These are phyloP conservation scores for Drosophila suboccidentalis DNA, from an alignment of 2,888 invertebrate genomes.

Conservation along the genomic window DNA sequence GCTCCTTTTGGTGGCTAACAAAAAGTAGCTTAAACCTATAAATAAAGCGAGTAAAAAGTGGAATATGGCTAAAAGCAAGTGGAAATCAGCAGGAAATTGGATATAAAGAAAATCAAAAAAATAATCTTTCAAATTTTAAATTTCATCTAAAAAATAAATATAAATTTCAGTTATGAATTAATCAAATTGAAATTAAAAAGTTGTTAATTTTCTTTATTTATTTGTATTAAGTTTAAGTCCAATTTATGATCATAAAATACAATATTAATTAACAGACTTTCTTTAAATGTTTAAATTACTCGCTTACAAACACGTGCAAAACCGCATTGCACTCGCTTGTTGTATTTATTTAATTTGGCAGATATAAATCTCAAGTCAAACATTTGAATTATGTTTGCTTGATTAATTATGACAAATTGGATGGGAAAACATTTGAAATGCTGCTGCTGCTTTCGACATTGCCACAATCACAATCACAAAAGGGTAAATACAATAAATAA, in stretches of 20 bases:
- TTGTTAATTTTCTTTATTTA: too few relatives aligned
- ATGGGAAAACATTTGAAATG: constrained; percentile 28
- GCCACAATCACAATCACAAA: constrained; percentile 47
- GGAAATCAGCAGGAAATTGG: too few relatives aligned
- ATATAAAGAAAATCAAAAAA: too few relatives aligned
- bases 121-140: too few relatives aligned
- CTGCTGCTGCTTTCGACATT: constrained; percentile 44
- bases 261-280: too few relatives aligned
- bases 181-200: too few relatives aligned
- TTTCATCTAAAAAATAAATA: too few relatives aligned
- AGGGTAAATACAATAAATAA: constrained; percentile 28
- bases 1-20: neutral
- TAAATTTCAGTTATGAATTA: too few relatives aligned
- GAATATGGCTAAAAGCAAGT: neutral
- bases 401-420: constrained; percentile 48
- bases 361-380: constrained; percentile 4
- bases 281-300: too few relatives aligned
- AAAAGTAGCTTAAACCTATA: neutral
- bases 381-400: constrained; percentile 40
- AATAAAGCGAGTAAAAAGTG: neutral
- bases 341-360: neutral
- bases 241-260: too few relatives aligned
- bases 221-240: too few relatives aligned
- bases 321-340: neutral
- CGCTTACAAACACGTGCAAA: neutral